Evolutionary conservation across 1,140 invertebrate genomes (phyloP).

Genomic region (Papilio glaucus): DNA sequence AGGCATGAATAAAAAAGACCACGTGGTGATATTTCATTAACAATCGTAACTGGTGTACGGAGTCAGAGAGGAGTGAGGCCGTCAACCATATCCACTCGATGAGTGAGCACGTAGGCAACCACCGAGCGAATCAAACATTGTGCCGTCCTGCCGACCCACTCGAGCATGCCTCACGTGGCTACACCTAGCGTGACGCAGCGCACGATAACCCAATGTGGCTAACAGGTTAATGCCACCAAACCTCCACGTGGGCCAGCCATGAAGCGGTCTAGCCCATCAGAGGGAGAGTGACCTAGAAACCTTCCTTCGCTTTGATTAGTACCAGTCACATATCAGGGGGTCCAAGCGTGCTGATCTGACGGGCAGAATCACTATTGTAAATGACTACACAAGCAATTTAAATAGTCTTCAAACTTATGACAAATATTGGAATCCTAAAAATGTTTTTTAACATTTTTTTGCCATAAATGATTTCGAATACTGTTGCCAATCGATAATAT

Average conservation of each 20-base stretch:
- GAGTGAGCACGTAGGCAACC: conserved; percentile 51
- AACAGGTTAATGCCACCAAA: neutral
- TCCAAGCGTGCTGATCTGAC: too few species aligned
- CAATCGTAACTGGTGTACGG: neutral
- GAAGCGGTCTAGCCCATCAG: too few species aligned
- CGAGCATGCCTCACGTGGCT: conserved; percentile 51
- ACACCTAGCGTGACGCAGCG: conserved; percentile 32
- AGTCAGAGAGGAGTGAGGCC: conserved; percentile 34
- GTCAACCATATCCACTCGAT: conserved; percentile 34
- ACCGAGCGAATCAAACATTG: conserved; percentile 54
- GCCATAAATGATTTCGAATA: too few species aligned
- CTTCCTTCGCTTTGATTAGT: too few species aligned
- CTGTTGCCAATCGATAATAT: too few species aligned
- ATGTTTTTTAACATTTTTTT: too few species aligned
- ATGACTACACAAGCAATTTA: too few species aligned
- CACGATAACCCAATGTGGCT: neutral
- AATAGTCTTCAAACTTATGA: too few species aligned
- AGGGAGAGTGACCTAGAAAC: too few species aligned
- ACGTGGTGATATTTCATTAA: conserved; percentile 9
- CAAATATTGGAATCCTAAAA: too few species aligned
- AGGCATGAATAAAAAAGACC: neutral
- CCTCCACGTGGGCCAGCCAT: neutral
- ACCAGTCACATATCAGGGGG: too few species aligned
- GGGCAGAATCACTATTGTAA: too few species aligned
- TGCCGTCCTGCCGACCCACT: conserved; percentile 46